Base-by-base conservation (phyloP, 2,113 vertebrate genomes). In the Calcarius ornatus region DNA sequence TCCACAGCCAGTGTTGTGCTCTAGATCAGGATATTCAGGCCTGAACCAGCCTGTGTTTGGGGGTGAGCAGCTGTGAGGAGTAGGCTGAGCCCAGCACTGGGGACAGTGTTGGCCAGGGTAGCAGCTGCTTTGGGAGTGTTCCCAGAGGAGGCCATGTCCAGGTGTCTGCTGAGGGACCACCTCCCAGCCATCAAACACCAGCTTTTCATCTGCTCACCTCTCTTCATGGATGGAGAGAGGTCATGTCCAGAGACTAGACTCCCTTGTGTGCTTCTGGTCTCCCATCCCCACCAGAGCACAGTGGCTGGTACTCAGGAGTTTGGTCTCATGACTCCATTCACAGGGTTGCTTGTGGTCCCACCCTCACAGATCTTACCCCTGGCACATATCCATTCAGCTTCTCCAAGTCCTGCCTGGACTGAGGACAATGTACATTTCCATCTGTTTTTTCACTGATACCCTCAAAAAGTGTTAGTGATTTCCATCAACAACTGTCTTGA, bases 401-500 rank as follows among this genome's bases (percentile, higher is more conserved):
- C 38, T 81, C 43, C 65, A 86, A 25, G 43, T 57, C 27, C 64
- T 72, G 63, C 21, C 40, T 76, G 30, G 40, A 43, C 53, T 76
- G 65, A 30, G 30, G 40, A 47, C 43, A 79, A 9, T 53, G 25
- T 54, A 68, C 21, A 22, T 95, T 83, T 81, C 81, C 72, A 80
- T 95, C 76, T 96, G 59, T 25, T 95, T 94, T 95, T 96, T 72
- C 61, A 89, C 38, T 56, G 51, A 50, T 42, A 48, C 15, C 35
- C 65, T 92, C 35, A 38, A 81, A 75, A 79, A 90, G 20, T 71
- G 42, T 72, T 79, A 63, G 71, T 57, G 59, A 68, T 90, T 88
- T 87, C n/a, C 57, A 56, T 78, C 70, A 90, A n/a, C 92, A 94
- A 9, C 68, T 89, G 70, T 82, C 56, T 93, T 93, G 59, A 94